phyloP scores from a whole-genome alignment of 2,888 invertebrate genomes.

The Strigamia maritima region DNA sequence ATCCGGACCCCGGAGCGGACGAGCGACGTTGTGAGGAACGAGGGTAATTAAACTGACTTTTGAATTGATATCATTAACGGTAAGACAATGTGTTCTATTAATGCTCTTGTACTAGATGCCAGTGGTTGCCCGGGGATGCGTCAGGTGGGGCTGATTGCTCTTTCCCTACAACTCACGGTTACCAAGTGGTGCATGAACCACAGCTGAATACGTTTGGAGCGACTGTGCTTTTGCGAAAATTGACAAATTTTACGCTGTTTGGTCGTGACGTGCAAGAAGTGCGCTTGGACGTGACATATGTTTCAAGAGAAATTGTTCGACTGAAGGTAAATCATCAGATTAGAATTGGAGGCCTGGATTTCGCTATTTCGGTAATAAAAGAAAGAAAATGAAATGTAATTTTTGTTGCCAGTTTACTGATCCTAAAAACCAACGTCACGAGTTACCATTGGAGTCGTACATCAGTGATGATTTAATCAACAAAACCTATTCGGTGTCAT shows the following conservation, averaged over 20 bases:
- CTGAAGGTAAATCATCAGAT: slow-evolving; percentile 38
- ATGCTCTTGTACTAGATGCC: slow-evolving; percentile 37
- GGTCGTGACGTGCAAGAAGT: slow-evolving; percentile 39
- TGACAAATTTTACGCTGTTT: slow-evolving; percentile 26
- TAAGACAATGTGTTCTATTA: neutral
- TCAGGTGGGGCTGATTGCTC: slow-evolving; percentile 38
- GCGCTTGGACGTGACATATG: slow-evolving; percentile 35
- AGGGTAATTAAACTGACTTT: slow-evolving; percentile 1
- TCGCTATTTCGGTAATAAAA: too few relatives aligned
- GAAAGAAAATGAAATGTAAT: neutral
- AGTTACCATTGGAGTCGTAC: slow-evolving; percentile 49
- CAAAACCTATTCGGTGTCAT: neutral
- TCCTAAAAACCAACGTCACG: neutral
- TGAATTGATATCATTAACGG: neutral
- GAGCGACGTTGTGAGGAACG: neutral
- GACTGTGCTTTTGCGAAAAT: neutral
- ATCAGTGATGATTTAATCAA: neutral
- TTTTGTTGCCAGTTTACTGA: slow-evolving; percentile 16
- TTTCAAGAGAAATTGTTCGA: slow-evolving; percentile 37
- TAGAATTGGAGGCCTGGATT: neutral
- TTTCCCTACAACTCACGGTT: slow-evolving; percentile 40
- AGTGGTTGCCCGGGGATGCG: slow-evolving; percentile 20
- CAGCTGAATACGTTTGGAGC: neutral
- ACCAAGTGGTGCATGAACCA: slow-evolving; percentile 9
- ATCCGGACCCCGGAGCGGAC: neutral